Percentiles rank a stretch among this genome's conserved stretches.
phyloP scores from a whole-genome alignment of 2,888 invertebrate species.

The Notodonta dromedarius region DNA sequence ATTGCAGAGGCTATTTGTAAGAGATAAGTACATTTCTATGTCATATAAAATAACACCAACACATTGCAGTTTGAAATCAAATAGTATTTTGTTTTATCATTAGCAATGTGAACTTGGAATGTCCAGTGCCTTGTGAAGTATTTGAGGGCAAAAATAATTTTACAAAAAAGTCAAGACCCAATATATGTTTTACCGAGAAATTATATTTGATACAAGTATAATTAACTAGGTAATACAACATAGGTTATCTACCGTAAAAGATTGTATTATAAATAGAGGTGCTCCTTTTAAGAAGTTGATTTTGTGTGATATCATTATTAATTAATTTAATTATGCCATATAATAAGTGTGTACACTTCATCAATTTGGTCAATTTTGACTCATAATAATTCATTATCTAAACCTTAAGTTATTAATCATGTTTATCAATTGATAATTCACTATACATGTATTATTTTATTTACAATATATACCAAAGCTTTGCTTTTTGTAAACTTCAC shows the following conservation, averaged over 20 bases:
- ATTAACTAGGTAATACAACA: slow-evolving; percentile 25
- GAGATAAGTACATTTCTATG: slow-evolving; percentile 16
- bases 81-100: slow-evolving; percentile 21
- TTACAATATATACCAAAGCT: slow-evolving; percentile 38
- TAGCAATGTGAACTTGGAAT: slow-evolving; percentile 29
- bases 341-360: slow-evolving; percentile 8
- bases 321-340: slow-evolving; percentile 8
- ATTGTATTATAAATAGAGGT: slow-evolving; percentile 28
- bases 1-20: slow-evolving; percentile 39
- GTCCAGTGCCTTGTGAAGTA: slow-evolving; percentile 53
- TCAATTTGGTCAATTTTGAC: slow-evolving; percentile 12
- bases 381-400: slow-evolving; percentile 19
- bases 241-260: slow-evolving; percentile 11
- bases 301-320: slow-evolving; percentile 26
- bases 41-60: slow-evolving; percentile 20
- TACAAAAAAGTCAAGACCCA: slow-evolving; percentile 32
- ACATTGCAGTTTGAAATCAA: slow-evolving; percentile 25
- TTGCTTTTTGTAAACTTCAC: slow-evolving; percentile 39
- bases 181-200: slow-evolving; percentile 47
- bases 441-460: slow-evolving; percentile 23
- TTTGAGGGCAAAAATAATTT: slow-evolving; percentile 40
- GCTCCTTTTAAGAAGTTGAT: slow-evolving; percentile 21
- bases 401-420: slow-evolving; percentile 29
- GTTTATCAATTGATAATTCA: slow-evolving; percentile 20
- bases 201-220: slow-evolving; percentile 62